A percentile compares a stretch with the other conserved stretches of the same genome.
phyloP scores from a whole-genome alignment of 2,113 vertebrate species.

The Oncorhynchus keta region DNA sequence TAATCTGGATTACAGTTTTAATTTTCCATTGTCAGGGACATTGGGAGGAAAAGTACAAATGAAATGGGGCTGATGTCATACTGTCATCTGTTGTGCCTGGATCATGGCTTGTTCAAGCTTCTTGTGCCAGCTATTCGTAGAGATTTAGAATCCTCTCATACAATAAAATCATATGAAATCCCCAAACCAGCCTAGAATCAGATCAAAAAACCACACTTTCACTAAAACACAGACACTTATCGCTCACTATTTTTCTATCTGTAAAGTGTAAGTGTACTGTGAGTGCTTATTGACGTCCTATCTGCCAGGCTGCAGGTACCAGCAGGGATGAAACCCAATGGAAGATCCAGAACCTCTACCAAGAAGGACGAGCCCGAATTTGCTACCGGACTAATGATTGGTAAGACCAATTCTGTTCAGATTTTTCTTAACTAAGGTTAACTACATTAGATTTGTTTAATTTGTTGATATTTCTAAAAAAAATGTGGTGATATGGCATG shows the following conservation, averaged over 20 bases:
- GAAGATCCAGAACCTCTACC: conserved; percentile 51
- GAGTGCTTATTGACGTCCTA: neutral
- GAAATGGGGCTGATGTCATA: too few relatives aligned
- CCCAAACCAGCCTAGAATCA: neutral
- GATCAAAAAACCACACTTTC: too few relatives aligned
- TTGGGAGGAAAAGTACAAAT: too few relatives aligned
- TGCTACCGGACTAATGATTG: conserved; percentile 80
- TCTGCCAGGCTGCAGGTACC: conserved; percentile 8
- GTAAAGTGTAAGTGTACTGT: neutral
- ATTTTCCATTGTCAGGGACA: too few relatives aligned
- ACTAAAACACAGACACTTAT: neutral
- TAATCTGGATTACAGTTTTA: too few relatives aligned
- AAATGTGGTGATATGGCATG: neutral
- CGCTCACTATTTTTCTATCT: too few relatives aligned
- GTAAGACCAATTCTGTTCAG: conserved; percentile 60
- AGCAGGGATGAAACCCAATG: conserved; percentile 28
- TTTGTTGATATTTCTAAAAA: neutral
- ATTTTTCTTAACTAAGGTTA: neutral
- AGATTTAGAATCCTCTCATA: neutral
- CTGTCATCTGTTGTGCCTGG: too few relatives aligned
- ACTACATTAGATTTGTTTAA: neutral
- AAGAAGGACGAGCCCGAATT: conserved; percentile 57
- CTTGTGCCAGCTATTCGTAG: neutral
- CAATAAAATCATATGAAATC: neutral
- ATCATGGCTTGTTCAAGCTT: neutral